These are phyloP conservation scores for Andrena marginata DNA, from an alignment of 2,888 invertebrate species.

Conservation along the genomic window DNA sequence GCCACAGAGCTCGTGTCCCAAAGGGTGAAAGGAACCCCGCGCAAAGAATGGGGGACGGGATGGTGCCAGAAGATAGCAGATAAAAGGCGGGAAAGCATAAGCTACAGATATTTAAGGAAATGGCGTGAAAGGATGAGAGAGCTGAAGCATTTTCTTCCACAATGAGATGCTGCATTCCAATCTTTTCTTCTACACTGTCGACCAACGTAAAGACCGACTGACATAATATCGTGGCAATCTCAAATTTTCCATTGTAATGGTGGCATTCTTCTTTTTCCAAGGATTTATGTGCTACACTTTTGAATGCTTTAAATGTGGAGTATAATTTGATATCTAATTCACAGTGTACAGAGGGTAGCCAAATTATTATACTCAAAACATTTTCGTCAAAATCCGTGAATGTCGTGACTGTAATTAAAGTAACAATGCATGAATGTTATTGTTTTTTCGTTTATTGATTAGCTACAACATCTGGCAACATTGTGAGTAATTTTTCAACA, in stretches of 20 bases:
- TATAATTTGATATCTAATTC: too few relatives aligned
- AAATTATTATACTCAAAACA: too few relatives aligned
- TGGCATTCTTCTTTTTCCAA: too few relatives aligned
- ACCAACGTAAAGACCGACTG: background rate
- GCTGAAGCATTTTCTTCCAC: background rate
- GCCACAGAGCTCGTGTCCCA: conserved; percentile 53
- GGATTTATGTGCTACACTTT: too few relatives aligned
- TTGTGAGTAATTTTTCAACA: too few relatives aligned
- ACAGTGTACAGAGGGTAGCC: too few relatives aligned
- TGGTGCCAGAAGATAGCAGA: conserved; percentile 13
- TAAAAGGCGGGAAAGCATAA: conserved; percentile 30
- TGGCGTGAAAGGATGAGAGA: conserved; percentile 15
- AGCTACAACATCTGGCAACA: too few relatives aligned
- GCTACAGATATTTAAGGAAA: conserved; percentile 10
- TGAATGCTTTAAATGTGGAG: too few relatives aligned
- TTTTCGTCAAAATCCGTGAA: too few relatives aligned
- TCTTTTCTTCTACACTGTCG: background rate
- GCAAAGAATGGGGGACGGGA: conserved; percentile 42
- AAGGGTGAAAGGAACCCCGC: conserved; percentile 54
- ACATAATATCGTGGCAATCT: background rate
- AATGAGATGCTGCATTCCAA: background rate
- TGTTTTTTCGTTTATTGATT: too few relatives aligned
- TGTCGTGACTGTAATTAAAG: too few relatives aligned
- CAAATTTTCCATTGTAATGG: background rate
- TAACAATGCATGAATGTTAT: too few relatives aligned